A percentile compares a stretch with the other conserved stretches of the same genome.
These are phyloP conservation scores for Kryptolebias marmoratus DNA, from an alignment of 2,113 vertebrate species.

Conservation along the genomic window DNA sequence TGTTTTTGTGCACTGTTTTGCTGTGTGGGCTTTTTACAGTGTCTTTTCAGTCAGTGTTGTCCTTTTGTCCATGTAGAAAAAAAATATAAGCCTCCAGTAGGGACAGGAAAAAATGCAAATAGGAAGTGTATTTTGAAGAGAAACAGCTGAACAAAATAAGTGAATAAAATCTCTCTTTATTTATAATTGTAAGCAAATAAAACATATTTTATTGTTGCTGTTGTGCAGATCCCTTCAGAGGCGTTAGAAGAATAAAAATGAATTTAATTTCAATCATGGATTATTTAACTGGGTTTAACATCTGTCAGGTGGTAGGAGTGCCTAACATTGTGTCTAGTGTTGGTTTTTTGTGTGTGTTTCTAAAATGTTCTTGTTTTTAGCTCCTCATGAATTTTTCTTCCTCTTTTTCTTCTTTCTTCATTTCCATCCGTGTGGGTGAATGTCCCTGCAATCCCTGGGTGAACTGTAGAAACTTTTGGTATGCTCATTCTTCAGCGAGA, in stretches of 20 bases:
- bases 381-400: slow-evolving; percentile 76
- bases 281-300: background rate
- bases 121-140: background rate
- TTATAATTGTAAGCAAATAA: background rate
- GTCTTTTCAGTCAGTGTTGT: slow-evolving; percentile 28
- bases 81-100: background rate
- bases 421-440: slow-evolving; percentile 88
- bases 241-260: background rate
- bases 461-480: slow-evolving; percentile 91
- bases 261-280: background rate
- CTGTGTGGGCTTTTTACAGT: slow-evolving; percentile 33
- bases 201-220: background rate
- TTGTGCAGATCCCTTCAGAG: background rate
- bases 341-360: slow-evolving; percentile 55
- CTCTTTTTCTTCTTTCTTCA: slow-evolving; percentile 82
- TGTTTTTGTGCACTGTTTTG: slow-evolving; percentile 33
- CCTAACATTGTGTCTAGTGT: slow-evolving; percentile 41
- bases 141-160: background rate
- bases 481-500: slow-evolving; percentile 85
- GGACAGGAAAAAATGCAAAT: slow-evolving; percentile 12
- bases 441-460: slow-evolving; percentile 87
- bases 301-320: background rate
- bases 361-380: slow-evolving; percentile 65
- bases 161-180: background rate
- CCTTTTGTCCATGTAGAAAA: slow-evolving; percentile 20